Base-by-base conservation (phyloP, 1,140 invertebrate species). In the Diabrotica undecimpunctata region DNA sequence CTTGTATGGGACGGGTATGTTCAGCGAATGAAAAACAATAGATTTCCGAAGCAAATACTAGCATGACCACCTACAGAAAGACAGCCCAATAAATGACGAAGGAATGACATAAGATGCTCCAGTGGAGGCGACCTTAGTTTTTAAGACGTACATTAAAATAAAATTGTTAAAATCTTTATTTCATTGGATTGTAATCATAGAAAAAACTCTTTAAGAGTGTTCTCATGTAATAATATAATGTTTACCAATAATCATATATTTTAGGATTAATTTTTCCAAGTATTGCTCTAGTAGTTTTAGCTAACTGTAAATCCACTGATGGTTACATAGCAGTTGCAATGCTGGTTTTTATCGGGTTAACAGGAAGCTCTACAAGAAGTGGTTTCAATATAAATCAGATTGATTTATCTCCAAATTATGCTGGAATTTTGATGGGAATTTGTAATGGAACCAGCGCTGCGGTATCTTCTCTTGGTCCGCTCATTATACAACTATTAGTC, bases 371-470 rank as follows among this genome's bases (percentile, higher is more conserved):
- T 11, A 81, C 86, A 35, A 90, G 87, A 62, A 87, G 89, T 51
- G 93, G 92, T 5, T 90, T 78, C 62, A 74, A 81, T 62, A 76
- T 85, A 4, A 91, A 90, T 72, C 87, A 90, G 72, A 83, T 92
- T 12, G 90, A 92, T 72, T 81, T 93, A 58, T 84, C 90, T 0
- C 88, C 88, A 8, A 88, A 86, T 78, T 86, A 82, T 77, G 88
- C 89, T 35, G 88, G 89, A 11, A 84, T 84, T 0, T 76, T 91
- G 67, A 90, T 91, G 87, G 89, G 90, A 5, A 80, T 93, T 12
- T 90, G 89, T 41, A 94, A 93, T 76, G 87, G 89, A 12, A 78
- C 86, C 36, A 86, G 89, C 0, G 92, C 90, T 65, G 72, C 89
- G 6, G 84, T 87, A 25, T 87, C 87, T 0, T 89, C 92, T 51